Percentiles rank a stretch among this genome's conserved stretches.
These are phyloP conservation scores for Craniophora ligustri DNA, from an alignment of 2,888 invertebrate species.

Conservation along the genomic window DNA sequence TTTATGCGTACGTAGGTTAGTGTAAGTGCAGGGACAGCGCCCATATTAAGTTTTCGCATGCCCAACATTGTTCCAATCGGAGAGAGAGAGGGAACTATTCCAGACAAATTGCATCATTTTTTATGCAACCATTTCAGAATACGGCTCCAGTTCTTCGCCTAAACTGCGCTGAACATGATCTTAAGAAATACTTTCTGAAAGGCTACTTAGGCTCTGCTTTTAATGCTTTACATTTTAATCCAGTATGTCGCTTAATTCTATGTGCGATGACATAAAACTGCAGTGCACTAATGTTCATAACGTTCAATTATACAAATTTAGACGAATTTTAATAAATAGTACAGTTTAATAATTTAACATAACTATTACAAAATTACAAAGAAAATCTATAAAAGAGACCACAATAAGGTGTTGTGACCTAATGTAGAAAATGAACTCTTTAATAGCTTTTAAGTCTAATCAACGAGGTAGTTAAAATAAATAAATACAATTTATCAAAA, in stretches of 20 bases:
- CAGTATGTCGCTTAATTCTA: neutral
- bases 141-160: too few relatives aligned
- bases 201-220: too few relatives aligned
- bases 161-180: too few relatives aligned
- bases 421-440: conserved; percentile 29
- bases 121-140: too few relatives aligned
- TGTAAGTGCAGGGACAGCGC: too few relatives aligned
- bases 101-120: too few relatives aligned
- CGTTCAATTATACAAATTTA: neutral
- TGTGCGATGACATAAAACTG: neutral
- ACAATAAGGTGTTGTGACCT: conserved; percentile 22
- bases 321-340: conserved; percentile 1
- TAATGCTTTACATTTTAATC: neutral
- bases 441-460: conserved; percentile 32
- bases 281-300: neutral
- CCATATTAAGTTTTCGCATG: too few relatives aligned
- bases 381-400: conserved; percentile 15
- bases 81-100: too few relatives aligned
- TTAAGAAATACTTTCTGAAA: too few relatives aligned
- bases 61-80: too few relatives aligned
- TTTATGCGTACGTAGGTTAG: neutral
- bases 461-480: conserved; percentile 39
- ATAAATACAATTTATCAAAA: conserved; percentile 28
- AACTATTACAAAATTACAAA: conserved; percentile 10
- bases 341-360: conserved; percentile 20